phyloP scores from a whole-genome alignment of 2,888 invertebrate genomes.

The Dynastes maya region DNA sequence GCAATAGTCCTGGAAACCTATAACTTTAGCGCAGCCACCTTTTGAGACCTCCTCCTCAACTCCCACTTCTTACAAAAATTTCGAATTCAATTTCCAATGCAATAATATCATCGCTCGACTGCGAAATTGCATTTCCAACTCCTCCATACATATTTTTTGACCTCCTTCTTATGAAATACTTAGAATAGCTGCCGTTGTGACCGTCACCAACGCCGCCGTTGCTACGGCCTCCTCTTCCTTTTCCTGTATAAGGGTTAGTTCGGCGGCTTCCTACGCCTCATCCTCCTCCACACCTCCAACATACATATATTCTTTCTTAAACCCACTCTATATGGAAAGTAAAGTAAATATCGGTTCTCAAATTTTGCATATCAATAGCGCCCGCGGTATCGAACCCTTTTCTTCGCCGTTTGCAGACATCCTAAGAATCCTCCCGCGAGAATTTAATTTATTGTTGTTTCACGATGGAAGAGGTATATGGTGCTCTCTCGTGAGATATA shows the following conservation, averaged over 20 bases:
- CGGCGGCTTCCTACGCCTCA: background rate
- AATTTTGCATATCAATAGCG: slow-evolving; percentile 46
- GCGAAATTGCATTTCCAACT: slow-evolving; percentile 4
- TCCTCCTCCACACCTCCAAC: no score
- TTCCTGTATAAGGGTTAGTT: slow-evolving; percentile 1
- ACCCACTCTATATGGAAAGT: slow-evolving; percentile 47
- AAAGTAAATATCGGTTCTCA: slow-evolving; percentile 45
- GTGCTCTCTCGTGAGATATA: background rate
- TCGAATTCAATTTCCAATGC: slow-evolving; percentile 21
- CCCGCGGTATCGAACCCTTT: slow-evolving; percentile 32
- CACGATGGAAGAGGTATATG: slow-evolving; percentile 23
- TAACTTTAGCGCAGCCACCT: no score
- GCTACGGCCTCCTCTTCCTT: background rate
- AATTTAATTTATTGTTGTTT: slow-evolving; percentile 47
- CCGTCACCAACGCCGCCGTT: slow-evolving; percentile 1
- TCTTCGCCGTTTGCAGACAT: slow-evolving; percentile 20
- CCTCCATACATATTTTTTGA: slow-evolving; percentile 37
- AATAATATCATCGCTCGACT: slow-evolving; percentile 12
- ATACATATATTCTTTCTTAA: slow-evolving; percentile 12
- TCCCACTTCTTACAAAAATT: background rate
- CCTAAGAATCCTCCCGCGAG: slow-evolving; percentile 41
- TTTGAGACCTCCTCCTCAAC: background rate
- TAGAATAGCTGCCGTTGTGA: slow-evolving; percentile 30
- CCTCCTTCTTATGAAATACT: slow-evolving; percentile 43
- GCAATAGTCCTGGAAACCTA: no score